A percentile compares a stretch with the other conserved stretches of the same genome.
Evolutionary conservation across 2,113 vertebrate genomes (phyloP).

Genomic region (Stegostoma tigrinum): DNA sequence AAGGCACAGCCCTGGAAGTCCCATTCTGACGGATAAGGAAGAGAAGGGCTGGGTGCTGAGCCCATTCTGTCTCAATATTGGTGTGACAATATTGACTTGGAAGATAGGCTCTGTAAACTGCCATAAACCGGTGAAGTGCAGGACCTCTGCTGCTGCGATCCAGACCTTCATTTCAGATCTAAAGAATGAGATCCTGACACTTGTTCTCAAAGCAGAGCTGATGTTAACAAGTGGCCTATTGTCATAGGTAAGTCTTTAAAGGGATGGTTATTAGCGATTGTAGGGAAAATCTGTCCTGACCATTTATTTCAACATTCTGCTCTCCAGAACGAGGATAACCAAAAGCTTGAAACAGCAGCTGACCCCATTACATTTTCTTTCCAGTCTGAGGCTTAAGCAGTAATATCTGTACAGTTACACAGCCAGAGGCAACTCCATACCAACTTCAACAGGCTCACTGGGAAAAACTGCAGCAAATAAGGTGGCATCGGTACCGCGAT

Average conservation of each 20-base stretch:
- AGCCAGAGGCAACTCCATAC: neutral
- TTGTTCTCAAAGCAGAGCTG: neutral
- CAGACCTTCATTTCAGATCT: neutral
- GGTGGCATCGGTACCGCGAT: neutral
- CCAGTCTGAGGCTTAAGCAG: neutral
- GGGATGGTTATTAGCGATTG: neutral
- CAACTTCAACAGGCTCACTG: neutral
- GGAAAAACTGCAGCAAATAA: conserved; percentile 20
- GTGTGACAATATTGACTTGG: neutral
- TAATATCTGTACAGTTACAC: neutral
- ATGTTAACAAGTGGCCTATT: neutral
- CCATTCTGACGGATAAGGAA: neutral
- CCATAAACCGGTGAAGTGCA: neutral
- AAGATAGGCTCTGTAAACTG: neutral
- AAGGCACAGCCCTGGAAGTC: neutral
- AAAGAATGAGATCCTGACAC: neutral
- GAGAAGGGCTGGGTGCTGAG: neutral
- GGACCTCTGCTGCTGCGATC: no score
- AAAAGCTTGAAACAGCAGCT: neutral
- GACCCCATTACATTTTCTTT: neutral
- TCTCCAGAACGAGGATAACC: neutral
- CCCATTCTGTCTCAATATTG: neutral
- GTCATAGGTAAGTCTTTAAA: neutral
- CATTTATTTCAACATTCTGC: no score
- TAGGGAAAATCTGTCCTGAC: neutral